Evolutionary conservation across 1,140 invertebrate genomes (phyloP).

Genomic region (Drosophila obscura): DNA sequence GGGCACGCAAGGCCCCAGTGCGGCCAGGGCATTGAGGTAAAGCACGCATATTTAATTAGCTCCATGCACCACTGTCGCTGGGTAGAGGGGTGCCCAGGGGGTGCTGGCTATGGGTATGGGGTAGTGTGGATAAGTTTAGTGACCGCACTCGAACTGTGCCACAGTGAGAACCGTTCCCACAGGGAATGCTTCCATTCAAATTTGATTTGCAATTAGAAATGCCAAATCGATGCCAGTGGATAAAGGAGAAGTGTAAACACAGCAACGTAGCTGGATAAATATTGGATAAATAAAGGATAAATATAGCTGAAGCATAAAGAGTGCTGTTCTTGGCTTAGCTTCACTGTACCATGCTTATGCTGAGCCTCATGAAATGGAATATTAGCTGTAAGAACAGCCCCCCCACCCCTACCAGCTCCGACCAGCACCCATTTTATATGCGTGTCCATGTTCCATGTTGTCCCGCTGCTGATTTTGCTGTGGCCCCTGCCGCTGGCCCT

Average conservation of each 20-base stretch:
- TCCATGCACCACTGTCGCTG: conserved; percentile 46
- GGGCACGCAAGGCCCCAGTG: conserved; percentile 63
- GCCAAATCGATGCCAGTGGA: conserved; percentile 10
- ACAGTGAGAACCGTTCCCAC: conserved; percentile 31
- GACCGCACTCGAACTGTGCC: conserved; percentile 38
- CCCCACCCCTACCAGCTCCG: neutral
- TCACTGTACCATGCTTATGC: conserved; percentile 21
- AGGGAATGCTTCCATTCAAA: conserved; percentile 18
- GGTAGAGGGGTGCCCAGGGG: neutral
- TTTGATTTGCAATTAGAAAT: conserved; percentile 23
- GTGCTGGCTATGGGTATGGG: neutral
- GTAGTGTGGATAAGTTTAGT: conserved; percentile 17
- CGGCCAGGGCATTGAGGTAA: conserved; percentile 44
- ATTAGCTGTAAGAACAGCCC: conserved; percentile 21
- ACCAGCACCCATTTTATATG: conserved; percentile 45
- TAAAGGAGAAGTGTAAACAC: no score
- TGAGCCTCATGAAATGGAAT: conserved; percentile 28
- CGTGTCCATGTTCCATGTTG: conserved; percentile 49
- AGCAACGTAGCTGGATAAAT: no score
- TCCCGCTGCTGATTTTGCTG: conserved; percentile 44
- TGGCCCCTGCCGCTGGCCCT: conserved; percentile 32
- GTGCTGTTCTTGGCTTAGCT: conserved; percentile 2
- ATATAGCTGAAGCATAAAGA: neutral
- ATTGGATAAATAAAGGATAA: no score
- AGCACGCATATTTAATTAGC: conserved; percentile 72